Base-by-base conservation (phyloP, 2,113 vertebrate species). In the Podiceps cristatus region DNA sequence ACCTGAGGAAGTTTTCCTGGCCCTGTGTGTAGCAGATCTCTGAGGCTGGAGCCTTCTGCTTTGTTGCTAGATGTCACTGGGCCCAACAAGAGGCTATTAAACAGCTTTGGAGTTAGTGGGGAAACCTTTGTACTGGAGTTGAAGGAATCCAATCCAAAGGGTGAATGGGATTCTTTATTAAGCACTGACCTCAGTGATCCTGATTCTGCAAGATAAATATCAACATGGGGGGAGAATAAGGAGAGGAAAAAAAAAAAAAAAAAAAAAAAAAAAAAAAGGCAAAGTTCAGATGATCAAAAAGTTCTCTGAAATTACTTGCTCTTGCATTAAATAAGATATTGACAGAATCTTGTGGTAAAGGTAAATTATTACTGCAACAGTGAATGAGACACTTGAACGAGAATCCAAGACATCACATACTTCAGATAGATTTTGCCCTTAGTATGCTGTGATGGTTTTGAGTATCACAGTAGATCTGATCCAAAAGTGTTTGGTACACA, bases 11-110 rank as follows among this genome's bases (percentile, higher is more conserved):
- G 99, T 91, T 99, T 99, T 88, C 99, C 99, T 2, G 99, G 99
- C 55, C 99, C 99, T 7, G 99, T 99, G 97, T 99, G 99, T 74
- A 99, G 99, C 76, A 99, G 98, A 97, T 99, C 99, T 96, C 99
- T 98, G 88, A 99, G 99, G 97, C 99, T 99, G 87, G 99, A 99
- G 53, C 99, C 99, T 98, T 99, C 99, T 4, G 99, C 97, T 98
- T 99, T 99, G 95, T 99, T 99, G 98, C 99, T 99, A 93, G 98
- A 98, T 88, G 99, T 98, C 92, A 98, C 98, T 64, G 99, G 98
- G 90, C 99, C 99, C 97, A 99, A 97, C 93, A 99, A 98, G 74
- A 99, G 98, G 95, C 99, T 99, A 97, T 99, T 99, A 96, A 99
- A 99, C 66, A 99, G 98, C 97, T 99, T 99, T 89, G 99, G 99